Evolutionary conservation across 1,140 invertebrate genomes (phyloP), one percentile per base, ranked within the genome.

Genomic region (Monochamus saltuarius): DNA sequence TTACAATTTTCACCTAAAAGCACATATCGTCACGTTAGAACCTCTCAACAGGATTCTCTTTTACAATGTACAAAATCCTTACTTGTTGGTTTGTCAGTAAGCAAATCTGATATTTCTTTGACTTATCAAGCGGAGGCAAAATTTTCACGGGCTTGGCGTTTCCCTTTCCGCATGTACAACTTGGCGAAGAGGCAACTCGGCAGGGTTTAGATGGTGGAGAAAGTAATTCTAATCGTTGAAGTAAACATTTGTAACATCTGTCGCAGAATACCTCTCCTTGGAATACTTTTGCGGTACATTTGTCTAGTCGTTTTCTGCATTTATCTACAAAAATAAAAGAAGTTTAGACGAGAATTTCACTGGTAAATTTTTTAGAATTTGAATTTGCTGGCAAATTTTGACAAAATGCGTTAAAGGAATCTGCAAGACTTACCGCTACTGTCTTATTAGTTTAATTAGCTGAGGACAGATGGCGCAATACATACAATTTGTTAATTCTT

Each of bases 241-340:
- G 49, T 42, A 64, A 42, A 14, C n/a, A 38, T 17, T 13, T 35
- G 50, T 62, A 64, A 42, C 67, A 71, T n/a, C 55, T 56, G 10
- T 70, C 61, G 54, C 78, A 78, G 61, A 70, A 79, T 29, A 78
- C 58, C 59, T 77, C 77, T 1, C 74, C 77, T 51, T 72, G 56
- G 56, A 72, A 65, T 7, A 73, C 67, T 29, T 69, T 68, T 11
- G 77, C 73, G 10, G 68, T 72, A 51, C 68, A 72, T 38, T 66
- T 72, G 51, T 75, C 69, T 14, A 78, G 59, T 6, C 72, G 62
- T 50, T 74, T 72, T 16, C 71, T 59, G 61, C 77, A 79, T 45
- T 75, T 77, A 62, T 69, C 77, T 67, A 37, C 52, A 61, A 34
- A 43, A 52, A 42, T 6, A 29, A 29, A 29, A 29, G 22, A 6